Evolutionary conservation across 2,797 vertebrate genomes (phyloP).

Genomic region (Chaenodraco wilsoni): DNA sequence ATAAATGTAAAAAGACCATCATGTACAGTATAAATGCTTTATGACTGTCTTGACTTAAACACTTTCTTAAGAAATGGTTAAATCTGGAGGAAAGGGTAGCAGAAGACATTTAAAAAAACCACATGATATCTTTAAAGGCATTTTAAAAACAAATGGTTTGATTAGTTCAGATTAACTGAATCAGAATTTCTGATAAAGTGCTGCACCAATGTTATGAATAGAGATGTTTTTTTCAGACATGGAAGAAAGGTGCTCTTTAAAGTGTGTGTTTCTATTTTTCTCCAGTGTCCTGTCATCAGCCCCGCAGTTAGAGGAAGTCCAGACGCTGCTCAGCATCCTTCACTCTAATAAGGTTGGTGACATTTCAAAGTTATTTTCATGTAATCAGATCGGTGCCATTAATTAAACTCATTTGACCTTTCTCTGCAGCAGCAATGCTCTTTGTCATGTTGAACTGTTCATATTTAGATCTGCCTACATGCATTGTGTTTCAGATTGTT

Average conservation of each 20-base stretch:
- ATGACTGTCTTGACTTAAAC: background rate
- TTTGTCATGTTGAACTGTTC: background rate
- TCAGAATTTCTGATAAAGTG: background rate
- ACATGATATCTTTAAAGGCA: background rate
- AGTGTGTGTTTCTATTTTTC: conserved; percentile 10
- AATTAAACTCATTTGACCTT: conserved; percentile 2
- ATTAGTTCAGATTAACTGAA: background rate
- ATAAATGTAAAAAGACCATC: background rate
- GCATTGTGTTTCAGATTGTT: conserved; percentile 64
- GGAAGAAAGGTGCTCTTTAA: background rate
- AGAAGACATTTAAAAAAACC: background rate
- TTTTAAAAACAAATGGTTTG: background rate
- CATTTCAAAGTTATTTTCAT: conserved; percentile 6
- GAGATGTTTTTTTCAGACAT: background rate
- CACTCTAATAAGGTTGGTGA: conserved; percentile 63
- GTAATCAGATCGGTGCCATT: background rate
- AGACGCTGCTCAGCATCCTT: conserved; percentile 64
- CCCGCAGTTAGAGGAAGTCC: conserved; percentile 55
- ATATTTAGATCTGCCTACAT: conserved; percentile 7
- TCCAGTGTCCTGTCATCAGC: conserved; percentile 67
- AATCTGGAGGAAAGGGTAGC: background rate
- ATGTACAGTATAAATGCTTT: background rate
- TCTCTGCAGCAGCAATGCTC: background rate
- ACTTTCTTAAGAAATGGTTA: background rate
- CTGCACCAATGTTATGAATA: background rate